Evolutionary conservation across 2,113 vertebrate species (phyloP).

Genomic region (Emydura subglobosa): DNA sequence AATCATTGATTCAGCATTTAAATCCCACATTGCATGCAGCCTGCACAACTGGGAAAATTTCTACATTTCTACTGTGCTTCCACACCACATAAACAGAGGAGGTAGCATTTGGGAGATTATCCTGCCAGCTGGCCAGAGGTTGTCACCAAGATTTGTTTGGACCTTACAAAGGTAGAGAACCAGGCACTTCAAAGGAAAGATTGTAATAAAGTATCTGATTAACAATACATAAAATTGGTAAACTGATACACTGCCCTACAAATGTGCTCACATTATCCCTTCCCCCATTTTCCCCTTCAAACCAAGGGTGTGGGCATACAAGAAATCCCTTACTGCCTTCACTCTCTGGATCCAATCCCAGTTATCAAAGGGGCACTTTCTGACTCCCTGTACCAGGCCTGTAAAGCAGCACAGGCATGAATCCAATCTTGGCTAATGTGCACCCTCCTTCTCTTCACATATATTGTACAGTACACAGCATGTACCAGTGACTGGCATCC

Average conservation of each 20-base stretch:
- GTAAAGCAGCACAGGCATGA: not conserved
- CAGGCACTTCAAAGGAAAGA: not conserved
- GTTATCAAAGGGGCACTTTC: not conserved
- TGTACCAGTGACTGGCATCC: not conserved
- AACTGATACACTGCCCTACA: not conserved
- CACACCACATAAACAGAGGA: not conserved
- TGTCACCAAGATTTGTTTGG: not conserved
- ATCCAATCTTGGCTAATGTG: not conserved
- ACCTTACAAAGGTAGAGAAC: not conserved
- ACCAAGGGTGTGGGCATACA: not conserved
- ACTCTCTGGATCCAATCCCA: not conserved
- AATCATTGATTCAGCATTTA: not conserved
- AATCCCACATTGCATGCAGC: rapidly evolving
- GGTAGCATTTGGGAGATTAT: not conserved
- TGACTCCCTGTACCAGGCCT: not conserved
- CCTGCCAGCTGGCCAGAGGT: not conserved
- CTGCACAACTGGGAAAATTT: not conserved
- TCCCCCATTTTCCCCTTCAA: not conserved
- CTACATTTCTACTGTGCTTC: rapidly evolving
- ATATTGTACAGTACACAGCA: not conserved
- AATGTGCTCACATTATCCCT: not conserved
- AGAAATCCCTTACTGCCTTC: not conserved
- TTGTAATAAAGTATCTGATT: not conserved
- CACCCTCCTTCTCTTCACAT: not conserved
- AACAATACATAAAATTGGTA: not conserved